Evolutionary conservation across 2,888 invertebrate genomes (phyloP), one percentile per base, ranked within the genome.

Genomic region (Sicus ferrugineus): DNA sequence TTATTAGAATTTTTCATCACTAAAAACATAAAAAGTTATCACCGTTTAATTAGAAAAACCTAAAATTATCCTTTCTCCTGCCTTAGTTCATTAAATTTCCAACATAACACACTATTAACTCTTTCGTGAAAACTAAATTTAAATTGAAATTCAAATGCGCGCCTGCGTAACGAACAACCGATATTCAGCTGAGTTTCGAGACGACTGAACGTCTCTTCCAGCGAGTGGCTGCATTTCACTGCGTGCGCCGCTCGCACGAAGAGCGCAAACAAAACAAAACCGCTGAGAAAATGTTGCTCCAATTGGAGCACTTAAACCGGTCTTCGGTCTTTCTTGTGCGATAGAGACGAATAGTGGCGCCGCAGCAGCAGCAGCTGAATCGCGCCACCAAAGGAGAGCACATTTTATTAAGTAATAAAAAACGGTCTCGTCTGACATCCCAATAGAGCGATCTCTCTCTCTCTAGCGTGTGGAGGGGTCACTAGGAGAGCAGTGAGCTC

Each of bases 131-230:
- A 23, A 7, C 26, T 7, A 21, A 19, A 50, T 46, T 59, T 42
- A 59, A n/a, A 48, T 67, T 26, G 11, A 30, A 64, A 54, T 2
- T 59, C 21, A 11, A 71, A 68, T 77, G 75, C 80, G 79, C 79
- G 76, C 77, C 71, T 75, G 76, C 76, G 78, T 76, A 31, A 61
- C 64, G 46, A 48, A 26, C 58, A 34, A 72, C 73, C 72, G 70
- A 68, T 59, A 50, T 72, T 68, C 65, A 67, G 52, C 65, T 58
- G 67, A 62, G 62, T 62, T 67, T 59, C 54, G 48, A 59, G 31
- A 59, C 58, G 67, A 67, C 67, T 67, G 48, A 48, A 21, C 23
- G 34, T 23, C 59, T 30, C 67, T 59, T 31, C 48, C 14, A 48
- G 23, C 59, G 21, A 38, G 48, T 46, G 30, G 34, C 31, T 67